A percentile compares a stretch with the other conserved stretches of the same genome.
Conservation (phyloP, 1,140 invertebrate genomes). For the Anthonomus grandis region DNA sequence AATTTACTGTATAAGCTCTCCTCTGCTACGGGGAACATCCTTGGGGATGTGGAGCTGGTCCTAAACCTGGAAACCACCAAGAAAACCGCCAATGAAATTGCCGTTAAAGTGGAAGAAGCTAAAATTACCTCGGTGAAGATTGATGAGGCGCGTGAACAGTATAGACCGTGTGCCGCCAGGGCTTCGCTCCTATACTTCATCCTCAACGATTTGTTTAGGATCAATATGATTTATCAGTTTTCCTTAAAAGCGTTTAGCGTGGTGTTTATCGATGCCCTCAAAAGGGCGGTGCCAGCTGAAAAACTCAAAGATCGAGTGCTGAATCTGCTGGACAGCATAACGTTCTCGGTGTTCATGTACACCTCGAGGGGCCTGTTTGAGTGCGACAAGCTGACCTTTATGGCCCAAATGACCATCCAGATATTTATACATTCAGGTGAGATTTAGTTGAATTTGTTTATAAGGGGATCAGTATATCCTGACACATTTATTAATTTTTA, state of each 20-base stretch:
- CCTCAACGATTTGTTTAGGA: constrained; percentile 87
- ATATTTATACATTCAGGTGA: constrained; percentile 62
- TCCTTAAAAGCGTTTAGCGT: constrained; percentile 92
- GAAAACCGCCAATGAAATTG: constrained; percentile 86
- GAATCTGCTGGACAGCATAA: constrained; percentile 84
- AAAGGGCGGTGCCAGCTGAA: constrained; percentile 64
- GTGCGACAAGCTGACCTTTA: constrained; percentile 88
- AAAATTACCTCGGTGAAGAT: constrained; percentile 84
- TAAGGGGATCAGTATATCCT: no score
- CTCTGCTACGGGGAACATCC: constrained; percentile 84
- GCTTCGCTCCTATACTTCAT: constrained; percentile 94
- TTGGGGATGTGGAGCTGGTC: constrained; percentile 86
- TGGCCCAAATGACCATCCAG: constrained; percentile 78
- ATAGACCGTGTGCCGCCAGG: constrained; percentile 78
- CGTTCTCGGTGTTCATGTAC: constrained; percentile 82
- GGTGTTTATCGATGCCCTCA: constrained; percentile 87
- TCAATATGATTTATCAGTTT: constrained; percentile 96
- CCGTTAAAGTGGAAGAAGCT: constrained; percentile 79
- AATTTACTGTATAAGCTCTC: constrained; percentile 81
- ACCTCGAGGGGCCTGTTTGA: constrained; percentile 90
- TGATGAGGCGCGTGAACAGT: constrained; percentile 85
- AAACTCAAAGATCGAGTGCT: constrained; percentile 67
- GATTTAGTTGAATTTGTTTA: no score
- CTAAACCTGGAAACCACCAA: constrained; percentile 93
- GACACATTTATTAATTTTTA: no score